Percentiles rank a stretch among this genome's conserved stretches.
phyloP scores from a whole-genome alignment of 1,140 invertebrate genomes.

The Panonychus citri region DNA sequence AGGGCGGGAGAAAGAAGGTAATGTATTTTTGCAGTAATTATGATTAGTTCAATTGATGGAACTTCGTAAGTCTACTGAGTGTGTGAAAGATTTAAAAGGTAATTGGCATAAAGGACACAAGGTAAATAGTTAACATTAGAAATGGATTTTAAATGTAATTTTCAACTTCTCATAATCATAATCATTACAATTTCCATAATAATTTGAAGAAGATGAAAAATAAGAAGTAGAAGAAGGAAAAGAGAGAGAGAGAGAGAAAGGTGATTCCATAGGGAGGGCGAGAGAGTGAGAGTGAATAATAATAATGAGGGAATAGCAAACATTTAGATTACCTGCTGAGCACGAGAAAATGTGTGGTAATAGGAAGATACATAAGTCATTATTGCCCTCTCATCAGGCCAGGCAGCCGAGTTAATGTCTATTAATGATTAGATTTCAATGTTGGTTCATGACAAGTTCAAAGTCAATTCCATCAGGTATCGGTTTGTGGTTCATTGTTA shows the following conservation, averaged over 20 bases:
- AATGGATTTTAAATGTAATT: not conserved
- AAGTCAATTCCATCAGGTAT: not conserved
- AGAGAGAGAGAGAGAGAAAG: not conserved
- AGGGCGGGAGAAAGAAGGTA: too few relatives aligned
- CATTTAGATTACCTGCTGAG: constrained; percentile 53
- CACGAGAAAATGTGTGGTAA: constrained; percentile 98
- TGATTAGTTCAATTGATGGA: too few relatives aligned
- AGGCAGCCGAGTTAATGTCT: constrained; percentile 94
- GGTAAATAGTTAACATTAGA: not conserved
- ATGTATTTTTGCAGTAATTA: too few relatives aligned
- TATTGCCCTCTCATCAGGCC: constrained; percentile 94
- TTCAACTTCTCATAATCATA: not conserved
- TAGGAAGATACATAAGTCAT: constrained; percentile 99
- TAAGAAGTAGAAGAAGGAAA: too few relatives aligned
- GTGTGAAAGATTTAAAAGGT: too few relatives aligned
- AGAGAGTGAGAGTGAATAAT: not conserved
- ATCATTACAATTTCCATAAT: too few relatives aligned
- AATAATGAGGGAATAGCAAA: not conserved
- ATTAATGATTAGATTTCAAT: constrained; percentile 16
- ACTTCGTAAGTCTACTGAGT: too few relatives aligned
- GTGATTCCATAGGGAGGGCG: not conserved
- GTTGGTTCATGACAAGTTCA: not conserved
- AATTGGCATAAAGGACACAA: not conserved
- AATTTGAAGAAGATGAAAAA: not conserved
- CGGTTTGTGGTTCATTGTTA: not conserved